Base-by-base conservation (phyloP, 2,888 invertebrate species). In the Bembecia ichneumoniformis region DNA sequence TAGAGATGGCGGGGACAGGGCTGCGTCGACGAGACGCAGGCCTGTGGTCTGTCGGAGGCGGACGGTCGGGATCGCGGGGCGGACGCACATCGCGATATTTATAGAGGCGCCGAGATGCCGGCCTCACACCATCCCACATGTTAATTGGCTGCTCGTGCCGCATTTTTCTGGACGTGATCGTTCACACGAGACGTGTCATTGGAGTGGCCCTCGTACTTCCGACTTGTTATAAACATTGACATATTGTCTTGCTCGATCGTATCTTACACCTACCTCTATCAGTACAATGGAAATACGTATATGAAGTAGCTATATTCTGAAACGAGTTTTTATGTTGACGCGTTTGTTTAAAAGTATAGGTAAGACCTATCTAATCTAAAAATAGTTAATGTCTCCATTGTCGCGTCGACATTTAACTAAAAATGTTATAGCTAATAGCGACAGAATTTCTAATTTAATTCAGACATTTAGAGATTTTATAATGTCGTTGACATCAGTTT, bases 111-210 rank as follows among this genome's bases (percentile, higher is more conserved):
- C 76, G 81, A 77, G 79, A 77, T 80, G 77, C 74, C 74, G 79
- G 79, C 83, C 78, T 72, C 79, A 71, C 74, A 71, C 77, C 77
- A 79, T 79, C 74, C 72, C 75, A 70, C 78, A 72, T 77, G 77
- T 80, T 82, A 84, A 83, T 82, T 82, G 78, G 80, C 77, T 78
- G 77, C 82, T 82, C 76, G 79, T 71, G 73, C 71, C 74, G 77
- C 77, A 79, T 83, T 82, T 84, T 83, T 81, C 43, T 74, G 71
- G 71, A 78, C 74, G 78, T 74, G 74, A 74, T 73, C 71, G 77
- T 72, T 74, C 74, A 68, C 69, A 68, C 71, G 63, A 28, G 28
- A 64, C 75, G 71, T 83, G 81, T 77, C 80, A 71, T 69, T 68
- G 67, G 60, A 62, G 64, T 69, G 67, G 60, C 68, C 68, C 63